A percentile compares a stretch with the other conserved stretches of the same genome.
Evolutionary conservation across 2,797 vertebrate species (phyloP).

Genomic region (Cossypha polioptera): DNA sequence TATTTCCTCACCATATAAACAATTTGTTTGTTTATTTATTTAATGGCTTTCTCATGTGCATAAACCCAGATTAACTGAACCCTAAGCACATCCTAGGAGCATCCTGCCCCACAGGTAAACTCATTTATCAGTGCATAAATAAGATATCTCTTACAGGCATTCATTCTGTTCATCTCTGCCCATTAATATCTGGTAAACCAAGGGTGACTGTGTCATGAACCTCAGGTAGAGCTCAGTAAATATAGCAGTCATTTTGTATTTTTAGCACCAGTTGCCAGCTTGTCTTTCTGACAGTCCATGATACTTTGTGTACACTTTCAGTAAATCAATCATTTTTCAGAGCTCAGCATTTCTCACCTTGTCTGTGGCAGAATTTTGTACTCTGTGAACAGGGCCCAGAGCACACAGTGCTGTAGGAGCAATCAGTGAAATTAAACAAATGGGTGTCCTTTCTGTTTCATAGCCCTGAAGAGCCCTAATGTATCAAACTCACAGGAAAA

Average conservation of each 20-base stretch:
- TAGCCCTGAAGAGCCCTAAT: neutral
- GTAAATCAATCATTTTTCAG: neutral
- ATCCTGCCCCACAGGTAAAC: neutral
- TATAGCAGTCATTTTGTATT: rapidly evolving
- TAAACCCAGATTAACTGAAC: neutral
- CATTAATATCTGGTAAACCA: neutral
- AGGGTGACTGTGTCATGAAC: neutral
- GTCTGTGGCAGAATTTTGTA: neutral
- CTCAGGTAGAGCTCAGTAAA: neutral
- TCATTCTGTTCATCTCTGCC: neutral
- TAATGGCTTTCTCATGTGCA: neutral
- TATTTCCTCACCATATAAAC: neutral
- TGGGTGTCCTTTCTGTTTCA: neutral
- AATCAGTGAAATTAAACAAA: neutral
- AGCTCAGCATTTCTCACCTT: neutral
- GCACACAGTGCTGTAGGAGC: rapidly evolving
- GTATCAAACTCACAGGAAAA: conserved; percentile 11
- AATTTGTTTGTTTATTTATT: neutral
- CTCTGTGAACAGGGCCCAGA: neutral
- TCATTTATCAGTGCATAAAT: neutral
- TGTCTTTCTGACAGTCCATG: neutral
- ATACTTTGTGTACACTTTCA: neutral
- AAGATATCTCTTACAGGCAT: neutral
- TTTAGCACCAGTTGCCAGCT: neutral
- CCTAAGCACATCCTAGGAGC: neutral